These are phyloP conservation scores for Manduca sexta DNA, from an alignment of 1,140 invertebrate species.

Conservation along the genomic window DNA sequence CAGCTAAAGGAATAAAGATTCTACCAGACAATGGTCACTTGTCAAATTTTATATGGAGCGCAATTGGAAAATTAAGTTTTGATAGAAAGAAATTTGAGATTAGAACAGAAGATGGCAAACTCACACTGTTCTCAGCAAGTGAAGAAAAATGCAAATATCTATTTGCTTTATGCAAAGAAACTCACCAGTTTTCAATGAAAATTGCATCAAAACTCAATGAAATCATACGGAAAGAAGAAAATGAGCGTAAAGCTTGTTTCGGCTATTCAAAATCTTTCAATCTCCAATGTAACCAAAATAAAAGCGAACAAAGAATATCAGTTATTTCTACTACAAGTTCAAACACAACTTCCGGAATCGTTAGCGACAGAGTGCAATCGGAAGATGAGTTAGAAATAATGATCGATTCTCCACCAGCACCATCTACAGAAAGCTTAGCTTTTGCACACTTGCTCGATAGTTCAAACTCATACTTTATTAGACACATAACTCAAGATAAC, in stretches of 20 bases:
- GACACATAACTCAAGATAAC: constrained; percentile 40
- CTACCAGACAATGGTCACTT: constrained; percentile 80
- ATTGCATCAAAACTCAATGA: constrained; percentile 88
- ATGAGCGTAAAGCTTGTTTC: constrained; percentile 76
- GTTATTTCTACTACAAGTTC: constrained; percentile 93
- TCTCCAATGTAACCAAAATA: constrained; percentile 75
- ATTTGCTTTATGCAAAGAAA: constrained; percentile 89
- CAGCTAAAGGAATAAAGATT: constrained; percentile 89
- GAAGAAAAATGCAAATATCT: constrained; percentile 95
- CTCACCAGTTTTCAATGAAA: constrained; percentile 96
- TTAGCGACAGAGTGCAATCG: constrained; percentile 94
- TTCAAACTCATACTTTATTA: constrained; percentile 57
- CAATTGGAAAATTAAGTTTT: constrained; percentile 94
- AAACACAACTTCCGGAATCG: constrained; percentile 95
- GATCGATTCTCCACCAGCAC: constrained; percentile 83
- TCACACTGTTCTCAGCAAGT: constrained; percentile 90
- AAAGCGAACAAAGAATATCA: constrained; percentile 88
- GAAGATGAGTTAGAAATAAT: constrained; percentile 92
- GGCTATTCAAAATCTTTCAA: constrained; percentile 78
- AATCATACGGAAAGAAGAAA: constrained; percentile 85
- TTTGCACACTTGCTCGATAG: constrained; percentile 80
- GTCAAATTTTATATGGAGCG: constrained; percentile 90
- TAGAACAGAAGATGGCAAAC: constrained; percentile 88
- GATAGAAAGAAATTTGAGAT: constrained; percentile 98
- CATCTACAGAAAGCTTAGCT: constrained; percentile 83